Evolutionary conservation across 2,113 vertebrate species (phyloP).

Genomic region (Anser cygnoides): DNA sequence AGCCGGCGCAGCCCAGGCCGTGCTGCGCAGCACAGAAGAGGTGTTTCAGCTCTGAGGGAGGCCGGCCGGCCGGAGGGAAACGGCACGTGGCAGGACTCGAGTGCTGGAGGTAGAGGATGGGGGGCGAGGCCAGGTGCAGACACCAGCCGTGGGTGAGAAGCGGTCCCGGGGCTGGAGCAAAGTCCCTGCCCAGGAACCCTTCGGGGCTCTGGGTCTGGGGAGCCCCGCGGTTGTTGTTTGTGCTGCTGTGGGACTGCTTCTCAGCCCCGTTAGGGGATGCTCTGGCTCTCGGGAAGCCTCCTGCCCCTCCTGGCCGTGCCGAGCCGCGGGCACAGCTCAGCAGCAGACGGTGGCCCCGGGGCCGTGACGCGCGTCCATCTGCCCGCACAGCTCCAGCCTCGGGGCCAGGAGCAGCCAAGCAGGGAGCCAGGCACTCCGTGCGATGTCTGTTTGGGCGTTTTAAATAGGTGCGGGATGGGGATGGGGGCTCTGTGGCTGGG

Average conservation of each 20-base stretch:
- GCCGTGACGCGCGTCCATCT: constrained; percentile 13
- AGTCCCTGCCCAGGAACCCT: not conserved
- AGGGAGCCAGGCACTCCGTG: not conserved
- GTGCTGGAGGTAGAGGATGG: not conserved
- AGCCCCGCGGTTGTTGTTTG: fast-evolving
- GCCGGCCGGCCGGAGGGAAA: not conserved
- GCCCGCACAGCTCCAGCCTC: not conserved
- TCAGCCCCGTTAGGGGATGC: not conserved
- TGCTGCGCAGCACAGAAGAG: not conserved
- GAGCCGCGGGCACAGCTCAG: not conserved
- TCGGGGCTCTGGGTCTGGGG: no score
- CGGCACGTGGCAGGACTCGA: not conserved
- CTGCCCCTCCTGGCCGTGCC: not conserved
- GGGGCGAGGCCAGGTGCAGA: not conserved
- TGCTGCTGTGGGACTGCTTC: not conserved
- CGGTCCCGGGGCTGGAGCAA: fast-evolving
- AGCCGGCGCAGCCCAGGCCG: no score
- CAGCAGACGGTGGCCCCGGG: constrained; percentile 24
- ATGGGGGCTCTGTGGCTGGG: not conserved
- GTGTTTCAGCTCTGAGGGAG: not conserved
- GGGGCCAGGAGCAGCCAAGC: not conserved
- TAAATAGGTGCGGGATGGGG: not conserved
- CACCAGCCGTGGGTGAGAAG: not conserved
- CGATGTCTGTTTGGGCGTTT: not conserved
- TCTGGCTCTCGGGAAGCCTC: not conserved